Evolutionary conservation across 2,797 vertebrate genomes (phyloP).

Genomic region (Galagoides demidoff): DNA sequence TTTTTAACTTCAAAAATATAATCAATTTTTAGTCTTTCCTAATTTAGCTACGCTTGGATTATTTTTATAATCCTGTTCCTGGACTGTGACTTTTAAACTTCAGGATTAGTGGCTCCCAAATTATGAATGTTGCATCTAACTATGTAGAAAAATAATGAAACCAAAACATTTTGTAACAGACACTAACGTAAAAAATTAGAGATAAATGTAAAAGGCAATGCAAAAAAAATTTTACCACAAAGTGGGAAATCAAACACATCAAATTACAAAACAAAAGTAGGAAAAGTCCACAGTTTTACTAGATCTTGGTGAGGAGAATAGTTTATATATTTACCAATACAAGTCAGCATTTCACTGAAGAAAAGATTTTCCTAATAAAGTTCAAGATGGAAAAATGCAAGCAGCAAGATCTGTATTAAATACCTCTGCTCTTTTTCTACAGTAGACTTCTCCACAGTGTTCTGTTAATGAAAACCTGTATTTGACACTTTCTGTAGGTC

Average conservation of each 20-base stretch:
- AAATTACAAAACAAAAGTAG: background rate
- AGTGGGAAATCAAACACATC: background rate
- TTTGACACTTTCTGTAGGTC: background rate
- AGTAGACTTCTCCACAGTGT: background rate
- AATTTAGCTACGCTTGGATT: slow-evolving; percentile 8
- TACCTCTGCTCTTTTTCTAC: background rate
- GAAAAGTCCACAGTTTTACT: background rate
- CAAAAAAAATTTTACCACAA: slow-evolving; percentile 23
- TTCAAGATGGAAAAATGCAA: background rate
- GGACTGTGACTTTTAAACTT: background rate
- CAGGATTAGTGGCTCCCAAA: background rate
- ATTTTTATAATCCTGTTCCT: background rate
- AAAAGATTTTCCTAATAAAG: background rate
- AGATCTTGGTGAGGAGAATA: background rate
- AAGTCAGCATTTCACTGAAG: background rate
- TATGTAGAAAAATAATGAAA: slow-evolving; percentile 5
- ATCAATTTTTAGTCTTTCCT: slow-evolving; percentile 21
- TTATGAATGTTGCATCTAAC: background rate
- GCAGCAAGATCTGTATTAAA: background rate
- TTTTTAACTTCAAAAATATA: background rate
- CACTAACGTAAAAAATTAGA: background rate
- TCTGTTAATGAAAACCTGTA: background rate
- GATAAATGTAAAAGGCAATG: background rate
- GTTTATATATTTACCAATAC: background rate
- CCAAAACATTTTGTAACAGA: background rate